Conservation (phyloP, 2,113 vertebrate species). For the Pedionomus torquatus region DNA sequence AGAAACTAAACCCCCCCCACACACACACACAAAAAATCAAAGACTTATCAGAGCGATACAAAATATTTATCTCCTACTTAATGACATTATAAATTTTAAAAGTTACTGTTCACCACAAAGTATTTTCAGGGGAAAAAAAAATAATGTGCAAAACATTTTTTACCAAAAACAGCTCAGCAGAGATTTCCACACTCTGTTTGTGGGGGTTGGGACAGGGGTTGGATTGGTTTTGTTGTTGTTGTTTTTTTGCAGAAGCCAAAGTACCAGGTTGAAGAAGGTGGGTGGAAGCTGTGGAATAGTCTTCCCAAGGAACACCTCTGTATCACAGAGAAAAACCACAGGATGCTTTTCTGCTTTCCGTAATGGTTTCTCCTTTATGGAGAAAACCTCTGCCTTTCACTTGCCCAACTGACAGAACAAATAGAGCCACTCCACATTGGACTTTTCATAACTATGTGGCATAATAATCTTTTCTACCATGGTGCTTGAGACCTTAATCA, state of each 20-base stretch:
- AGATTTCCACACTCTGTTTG: not conserved
- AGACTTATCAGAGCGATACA: not conserved
- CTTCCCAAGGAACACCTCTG: not conserved
- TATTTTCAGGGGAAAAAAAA: not conserved
- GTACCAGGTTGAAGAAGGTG: not conserved
- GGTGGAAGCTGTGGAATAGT: not conserved
- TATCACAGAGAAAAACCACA: not conserved
- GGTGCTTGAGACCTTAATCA: not conserved
- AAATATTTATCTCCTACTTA: not conserved
- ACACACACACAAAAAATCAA: not conserved
- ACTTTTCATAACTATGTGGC: not conserved
- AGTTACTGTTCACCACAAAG: not conserved
- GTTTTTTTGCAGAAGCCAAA: not conserved
- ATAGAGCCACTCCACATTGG: not conserved
- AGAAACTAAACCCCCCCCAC: no score
- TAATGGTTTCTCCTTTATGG: not conserved
- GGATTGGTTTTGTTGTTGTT: not conserved
- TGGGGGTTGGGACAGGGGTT: no score
- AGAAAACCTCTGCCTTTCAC: not conserved
- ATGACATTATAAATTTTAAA: not conserved
- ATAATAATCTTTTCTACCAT: not conserved
- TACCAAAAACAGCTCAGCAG: not conserved
- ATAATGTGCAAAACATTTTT: not conserved
- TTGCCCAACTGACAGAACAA: not conserved
- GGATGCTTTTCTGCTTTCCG: not conserved